Evolutionary conservation across 2,888 invertebrate genomes (phyloP), one percentile per base, ranked within the genome.

Genomic region (Stomorhina lunata): DNA sequence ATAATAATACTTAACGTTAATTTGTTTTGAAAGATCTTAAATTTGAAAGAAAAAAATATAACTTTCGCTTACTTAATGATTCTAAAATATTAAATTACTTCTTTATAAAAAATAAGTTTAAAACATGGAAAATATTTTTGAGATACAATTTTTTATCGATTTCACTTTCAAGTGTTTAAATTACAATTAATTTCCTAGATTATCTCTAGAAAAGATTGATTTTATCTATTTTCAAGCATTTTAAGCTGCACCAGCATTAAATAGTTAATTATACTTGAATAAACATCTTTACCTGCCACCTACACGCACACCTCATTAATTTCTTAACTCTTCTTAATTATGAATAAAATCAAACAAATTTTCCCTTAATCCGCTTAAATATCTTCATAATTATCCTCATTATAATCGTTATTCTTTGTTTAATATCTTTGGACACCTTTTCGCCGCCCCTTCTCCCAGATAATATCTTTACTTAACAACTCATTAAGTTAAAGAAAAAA

Each of bases 301-400:
- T 48, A 71, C 71, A 65, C 45, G 7, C 27, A n/a, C 29, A 61
- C 12, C 53, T 55, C 12, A 45, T 65, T 75, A 22, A 25, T 66
- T 75, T 50, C 22, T 68, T 7, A 25, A 7, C 29, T 50, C 32
- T 43, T 50, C n/a, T n/a, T 50, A 77, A 53, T 77, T 77, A 53
- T 68, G 68, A 50, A 61, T 77, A 20, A 77, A 61, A 53, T 50
- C 25, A 53, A 61, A 61, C 43, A 53, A 32, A 68, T 37, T 50
- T 12, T 59, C 27, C 10, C 43, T 15, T 27, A 50, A 34, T 25
- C 34, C 34, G 27, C 17, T 22, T 50, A n/a, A n/a, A n/a, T 20
- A 53, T 32, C 53, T 37, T 5, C 22, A 50, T 53, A 27, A 53
- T 32, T 10, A 55, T 17, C 10, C 9, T 57, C 43, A 12, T 10